Percentiles rank a stretch among this genome's conserved stretches.
Conservation (phyloP, 2,888 invertebrate species). For the Eilema griseolum region DNA sequence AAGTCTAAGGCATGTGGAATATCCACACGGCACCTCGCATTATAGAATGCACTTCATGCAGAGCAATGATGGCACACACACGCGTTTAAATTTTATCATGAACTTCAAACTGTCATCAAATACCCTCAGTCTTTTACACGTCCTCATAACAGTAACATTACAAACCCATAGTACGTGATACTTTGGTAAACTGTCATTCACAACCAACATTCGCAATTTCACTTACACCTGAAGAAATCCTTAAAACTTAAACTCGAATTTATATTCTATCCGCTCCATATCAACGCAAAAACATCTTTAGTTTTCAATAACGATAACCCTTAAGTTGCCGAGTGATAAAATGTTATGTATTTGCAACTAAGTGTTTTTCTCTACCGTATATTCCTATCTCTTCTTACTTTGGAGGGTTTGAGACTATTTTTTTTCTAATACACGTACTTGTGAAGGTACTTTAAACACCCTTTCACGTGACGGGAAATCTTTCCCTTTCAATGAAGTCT, state of each 20-base stretch:
- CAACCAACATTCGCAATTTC: constrained; percentile 19
- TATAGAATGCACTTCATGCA: background rate
- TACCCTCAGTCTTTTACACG: background rate
- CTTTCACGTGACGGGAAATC: constrained; percentile 49
- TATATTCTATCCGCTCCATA: constrained; percentile 34
- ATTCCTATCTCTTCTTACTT: constrained; percentile 19
- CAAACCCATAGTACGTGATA: constrained; percentile 17
- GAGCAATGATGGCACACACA: background rate
- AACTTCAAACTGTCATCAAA: background rate
- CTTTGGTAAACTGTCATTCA: constrained; percentile 14
- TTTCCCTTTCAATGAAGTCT: constrained; percentile 51
- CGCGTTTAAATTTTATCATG: background rate
- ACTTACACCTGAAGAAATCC: constrained; percentile 22
- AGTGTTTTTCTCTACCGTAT: constrained; percentile 37
- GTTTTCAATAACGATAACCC: constrained; percentile 46
- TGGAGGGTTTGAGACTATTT: constrained; percentile 15
- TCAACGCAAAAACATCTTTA: constrained; percentile 21
- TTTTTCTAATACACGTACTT: constrained; percentile 34
- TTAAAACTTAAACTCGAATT: constrained; percentile 35
- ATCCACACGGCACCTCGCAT: background rate
- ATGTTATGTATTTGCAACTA: constrained; percentile 35
- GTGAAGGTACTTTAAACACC: constrained; percentile 42
- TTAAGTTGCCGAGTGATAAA: constrained; percentile 44
- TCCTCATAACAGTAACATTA: constrained; percentile 2
- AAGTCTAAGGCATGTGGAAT: background rate